These are phyloP conservation scores for Urocyon cinereoargenteus DNA, from an alignment of 2,797 vertebrate species.

Conservation along the genomic window DNA sequence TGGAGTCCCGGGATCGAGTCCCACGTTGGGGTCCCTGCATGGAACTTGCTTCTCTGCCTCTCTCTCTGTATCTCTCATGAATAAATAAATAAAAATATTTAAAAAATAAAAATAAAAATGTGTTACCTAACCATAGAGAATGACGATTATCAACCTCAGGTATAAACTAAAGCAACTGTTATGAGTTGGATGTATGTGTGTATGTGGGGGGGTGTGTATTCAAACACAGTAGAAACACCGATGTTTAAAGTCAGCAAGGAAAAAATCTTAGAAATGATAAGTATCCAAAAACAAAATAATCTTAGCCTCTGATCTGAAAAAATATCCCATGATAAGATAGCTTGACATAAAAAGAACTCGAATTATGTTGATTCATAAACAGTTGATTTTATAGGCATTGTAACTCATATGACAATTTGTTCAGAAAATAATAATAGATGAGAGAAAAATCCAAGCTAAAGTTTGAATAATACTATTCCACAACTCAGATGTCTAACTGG, in stretches of 20 bases:
- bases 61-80: too few relatives aligned
- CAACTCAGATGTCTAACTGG: not conserved
- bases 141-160: not conserved
- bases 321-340: not conserved
- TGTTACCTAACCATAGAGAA: slow-evolving; percentile 29
- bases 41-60: too few relatives aligned
- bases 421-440: slow-evolving; percentile 39
- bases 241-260: not conserved
- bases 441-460: slow-evolving; percentile 1
- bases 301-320: slow-evolving; percentile 5
- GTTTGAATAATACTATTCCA: not conserved
- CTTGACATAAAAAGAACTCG: slow-evolving; percentile 14
- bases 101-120: not conserved
- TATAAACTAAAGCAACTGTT: slow-evolving; percentile 39
- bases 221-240: not conserved
- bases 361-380: not conserved
- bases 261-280: slow-evolving; percentile 20
- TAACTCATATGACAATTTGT: not conserved
- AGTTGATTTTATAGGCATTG: not conserved
- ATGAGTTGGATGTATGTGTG: fast-evolving
- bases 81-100: too few relatives aligned
- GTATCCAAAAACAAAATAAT: slow-evolving; percentile 14
- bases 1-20: too few relatives aligned
- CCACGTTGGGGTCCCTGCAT: too few relatives aligned
- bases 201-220: not conserved